A percentile compares a stretch with the other conserved stretches of the same genome.
phyloP scores from a whole-genome alignment of 2,113 vertebrate species.

The Hemibagrus wyckioides region DNA sequence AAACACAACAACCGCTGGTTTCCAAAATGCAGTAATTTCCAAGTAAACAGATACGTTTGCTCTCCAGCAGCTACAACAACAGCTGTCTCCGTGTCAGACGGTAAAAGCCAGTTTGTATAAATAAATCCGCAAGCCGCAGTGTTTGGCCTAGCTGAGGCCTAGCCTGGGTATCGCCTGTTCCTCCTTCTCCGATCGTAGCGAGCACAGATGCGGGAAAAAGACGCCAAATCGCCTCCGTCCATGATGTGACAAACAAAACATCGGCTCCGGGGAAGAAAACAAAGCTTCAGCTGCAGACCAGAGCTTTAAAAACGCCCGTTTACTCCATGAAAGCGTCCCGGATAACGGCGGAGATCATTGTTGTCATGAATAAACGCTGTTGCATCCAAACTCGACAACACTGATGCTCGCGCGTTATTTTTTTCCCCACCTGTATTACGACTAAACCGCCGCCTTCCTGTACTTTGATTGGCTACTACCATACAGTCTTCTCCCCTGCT shows the following conservation, averaged over 20 bases:
- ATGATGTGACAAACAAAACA: constrained; percentile 49
- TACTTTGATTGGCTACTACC: not conserved
- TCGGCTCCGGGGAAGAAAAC: not conserved
- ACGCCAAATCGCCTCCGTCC: constrained; percentile 42
- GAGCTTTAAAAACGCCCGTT: not conserved
- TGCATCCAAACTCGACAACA: constrained; percentile 52
- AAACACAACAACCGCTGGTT: not conserved
- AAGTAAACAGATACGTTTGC: not conserved
- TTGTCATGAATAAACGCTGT: constrained; percentile 57
- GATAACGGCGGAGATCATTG: constrained; percentile 46
- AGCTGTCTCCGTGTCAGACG: not conserved
- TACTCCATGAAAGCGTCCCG: constrained; percentile 15
- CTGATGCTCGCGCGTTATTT: constrained; percentile 47
- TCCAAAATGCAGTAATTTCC: not conserved
- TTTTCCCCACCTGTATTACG: constrained; percentile 23
- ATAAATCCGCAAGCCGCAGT: constrained; percentile 29
- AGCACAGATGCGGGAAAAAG: constrained; percentile 43
- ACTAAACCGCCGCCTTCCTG: not conserved
- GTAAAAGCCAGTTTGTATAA: not conserved
- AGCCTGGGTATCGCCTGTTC: constrained; percentile 51
- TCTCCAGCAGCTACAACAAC: not conserved
- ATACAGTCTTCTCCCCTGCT: not conserved
- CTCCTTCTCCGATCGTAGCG: constrained; percentile 46
- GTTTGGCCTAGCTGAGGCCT: constrained; percentile 54
- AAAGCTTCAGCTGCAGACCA: not conserved